Percentiles rank a stretch among this genome's conserved stretches.
Evolutionary conservation across 2,888 invertebrate genomes (phyloP).

Genomic region (Lochmaea capreae): DNA sequence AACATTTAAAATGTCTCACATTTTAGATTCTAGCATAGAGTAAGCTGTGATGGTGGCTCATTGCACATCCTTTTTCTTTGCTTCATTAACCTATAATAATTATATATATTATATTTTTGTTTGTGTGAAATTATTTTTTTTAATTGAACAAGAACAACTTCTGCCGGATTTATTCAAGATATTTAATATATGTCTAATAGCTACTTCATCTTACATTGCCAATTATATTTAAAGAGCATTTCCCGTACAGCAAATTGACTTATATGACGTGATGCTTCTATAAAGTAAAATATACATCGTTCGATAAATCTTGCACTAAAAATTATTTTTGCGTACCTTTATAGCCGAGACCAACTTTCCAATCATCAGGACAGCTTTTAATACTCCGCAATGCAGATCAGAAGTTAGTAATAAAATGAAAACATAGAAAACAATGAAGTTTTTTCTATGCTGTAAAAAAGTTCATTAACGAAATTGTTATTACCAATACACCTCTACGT

Average conservation of each 20-base stretch:
- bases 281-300: not conserved
- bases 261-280: not conserved
- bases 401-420: not conserved
- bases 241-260: not conserved
- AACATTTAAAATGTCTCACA: not conserved
- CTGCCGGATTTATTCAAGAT: not conserved
- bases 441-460: not conserved
- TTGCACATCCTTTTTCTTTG: constrained; percentile 33
- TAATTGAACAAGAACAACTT: not conserved
- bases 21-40: constrained; percentile 4
- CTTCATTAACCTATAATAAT: constrained; percentile 1
- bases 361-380: not conserved
- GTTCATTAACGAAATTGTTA: not conserved
- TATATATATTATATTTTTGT: not conserved
- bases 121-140: not conserved
- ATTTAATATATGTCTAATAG: not conserved
- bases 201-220: not conserved
- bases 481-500: no score
- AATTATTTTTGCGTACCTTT: not conserved
- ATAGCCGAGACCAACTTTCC: not conserved
- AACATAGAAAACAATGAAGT: not conserved
- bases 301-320: not conserved
- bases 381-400: not conserved
- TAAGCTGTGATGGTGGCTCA: constrained; percentile 45
- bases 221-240: no score